Evolutionary conservation across 2,113 vertebrate species (phyloP).

Genomic region (Poecilia latipinna): DNA sequence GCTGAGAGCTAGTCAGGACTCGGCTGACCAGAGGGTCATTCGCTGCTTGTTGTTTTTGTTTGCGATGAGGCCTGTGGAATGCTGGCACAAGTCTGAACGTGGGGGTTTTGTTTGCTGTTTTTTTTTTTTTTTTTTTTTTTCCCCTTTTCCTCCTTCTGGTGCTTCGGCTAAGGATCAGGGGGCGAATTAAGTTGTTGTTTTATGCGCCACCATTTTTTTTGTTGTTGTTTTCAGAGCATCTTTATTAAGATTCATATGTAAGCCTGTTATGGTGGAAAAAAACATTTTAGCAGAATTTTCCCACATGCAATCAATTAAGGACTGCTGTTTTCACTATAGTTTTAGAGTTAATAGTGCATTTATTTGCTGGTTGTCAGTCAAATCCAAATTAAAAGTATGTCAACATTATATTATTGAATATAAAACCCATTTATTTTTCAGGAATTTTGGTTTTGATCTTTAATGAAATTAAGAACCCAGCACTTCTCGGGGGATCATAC

Average conservation of each 20-base stretch:
- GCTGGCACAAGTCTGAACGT: constrained; percentile 65
- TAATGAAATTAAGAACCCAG: too few relatives aligned
- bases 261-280: neutral
- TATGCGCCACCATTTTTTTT: constrained; percentile 14
- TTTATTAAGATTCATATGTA: neutral
- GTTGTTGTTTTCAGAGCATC: neutral
- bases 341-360: too few relatives aligned
- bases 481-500: too few relatives aligned
- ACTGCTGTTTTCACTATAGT: neutral
- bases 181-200: neutral
- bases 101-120: constrained; percentile 32
- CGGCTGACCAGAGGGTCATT: constrained; percentile 72
- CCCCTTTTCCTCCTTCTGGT: constrained; percentile 21
- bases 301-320: neutral
- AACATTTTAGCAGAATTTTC: neutral
- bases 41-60: constrained; percentile 69
- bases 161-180: constrained; percentile 33
- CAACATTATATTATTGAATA: too few relatives aligned
- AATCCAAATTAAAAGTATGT: too few relatives aligned
- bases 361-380: too few relatives aligned
- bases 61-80: constrained; percentile 63
- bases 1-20: constrained; percentile 66
- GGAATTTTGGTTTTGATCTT: too few relatives aligned
- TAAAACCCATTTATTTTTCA: too few relatives aligned
- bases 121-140: neutral